These are phyloP conservation scores for Drosophila pegasa DNA, from an alignment of 2,888 invertebrate species.

Conservation along the genomic window DNA sequence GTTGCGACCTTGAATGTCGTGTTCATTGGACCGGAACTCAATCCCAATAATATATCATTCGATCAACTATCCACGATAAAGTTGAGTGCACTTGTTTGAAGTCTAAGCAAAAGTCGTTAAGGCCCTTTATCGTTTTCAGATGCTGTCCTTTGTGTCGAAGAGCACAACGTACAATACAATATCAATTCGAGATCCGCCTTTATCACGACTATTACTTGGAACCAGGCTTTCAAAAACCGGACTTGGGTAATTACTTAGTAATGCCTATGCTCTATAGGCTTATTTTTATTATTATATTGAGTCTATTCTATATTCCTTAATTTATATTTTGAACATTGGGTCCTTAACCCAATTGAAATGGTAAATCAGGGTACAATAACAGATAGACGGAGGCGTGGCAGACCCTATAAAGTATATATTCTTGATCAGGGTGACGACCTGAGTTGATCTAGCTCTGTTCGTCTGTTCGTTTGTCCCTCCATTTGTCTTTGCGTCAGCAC, in stretches of 20 bases:
- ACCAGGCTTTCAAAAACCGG: slow-evolving; percentile 85
- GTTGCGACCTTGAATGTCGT: slow-evolving; percentile 87
- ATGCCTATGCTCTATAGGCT: neutral
- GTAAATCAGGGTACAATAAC: too few relatives aligned
- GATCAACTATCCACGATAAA: slow-evolving; percentile 87
- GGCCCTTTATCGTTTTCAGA: slow-evolving; percentile 76
- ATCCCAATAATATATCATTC: slow-evolving; percentile 86
- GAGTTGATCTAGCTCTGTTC: too few relatives aligned
- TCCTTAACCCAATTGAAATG: too few relatives aligned
- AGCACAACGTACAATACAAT: slow-evolving; percentile 85
- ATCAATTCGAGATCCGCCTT: slow-evolving; percentile 85
- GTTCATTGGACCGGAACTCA: slow-evolving; percentile 89
- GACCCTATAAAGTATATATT: too few relatives aligned
- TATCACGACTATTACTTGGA: slow-evolving; percentile 86
- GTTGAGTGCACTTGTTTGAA: slow-evolving; percentile 75
- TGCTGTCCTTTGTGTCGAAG: slow-evolving; percentile 86
- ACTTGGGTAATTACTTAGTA: slow-evolving; percentile 85
- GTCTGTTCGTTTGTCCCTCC: too few relatives aligned
- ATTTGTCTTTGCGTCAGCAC: too few relatives aligned
- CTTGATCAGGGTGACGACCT: too few relatives aligned
- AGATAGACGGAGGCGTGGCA: too few relatives aligned
- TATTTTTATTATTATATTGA: neutral
- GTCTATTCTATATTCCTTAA: neutral
- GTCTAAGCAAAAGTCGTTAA: neutral
- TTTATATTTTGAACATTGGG: too few relatives aligned